Evolutionary conservation across 64 coral and sea anemone genomes (phyloP), one percentile per base, ranked within the genome.

Genomic region (Anthopleura sola): DNA sequence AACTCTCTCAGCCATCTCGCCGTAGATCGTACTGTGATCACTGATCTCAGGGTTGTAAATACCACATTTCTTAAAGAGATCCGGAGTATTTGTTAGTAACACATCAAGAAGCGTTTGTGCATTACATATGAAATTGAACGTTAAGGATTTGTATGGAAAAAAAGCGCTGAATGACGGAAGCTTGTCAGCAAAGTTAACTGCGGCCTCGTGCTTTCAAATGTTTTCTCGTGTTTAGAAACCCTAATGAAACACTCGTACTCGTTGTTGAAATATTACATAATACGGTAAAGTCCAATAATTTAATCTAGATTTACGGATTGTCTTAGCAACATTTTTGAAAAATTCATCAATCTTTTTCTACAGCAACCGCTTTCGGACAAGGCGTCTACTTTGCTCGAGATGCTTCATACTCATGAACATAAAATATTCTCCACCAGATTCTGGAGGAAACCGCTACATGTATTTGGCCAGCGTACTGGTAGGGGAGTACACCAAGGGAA

Each of bases 341-440:
- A n/a, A n/a, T n/a, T n/a, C n/a, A n/a, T n/a, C n/a, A n/a, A n/a
- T n/a, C n/a, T 50, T 82, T 82, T 46, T 68, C 37, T 93, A 54
- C 64, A 86, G 87, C 82, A 4, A 78, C 77, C 9, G 38, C 38
- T 8, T 86, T 56, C 37, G 92, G 92, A 64, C 82, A 86, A 77
- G 92, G 92, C 33, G 84, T 86, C 6, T 93, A 93, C 31, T 93
- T 93, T 74, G 92, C 92, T 28, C 19, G 18, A 6, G 75, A 89
- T 60, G 92, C 92, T 37, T 75, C 75, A 0, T 89, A 89, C 75
- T 89, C 92, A 34, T 74, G 75, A 17, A 68, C 55, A 3, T 68
- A 15, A 88, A 74, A 12, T 93, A 93, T 49, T 85, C 92, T n/a
- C 92, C 74, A 23, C 19, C 83, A 57, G 87, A 93, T 29, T 0